These are phyloP conservation scores for Pangasius macronema DNA, from an alignment of 2,797 vertebrate species.

Conservation along the genomic window DNA sequence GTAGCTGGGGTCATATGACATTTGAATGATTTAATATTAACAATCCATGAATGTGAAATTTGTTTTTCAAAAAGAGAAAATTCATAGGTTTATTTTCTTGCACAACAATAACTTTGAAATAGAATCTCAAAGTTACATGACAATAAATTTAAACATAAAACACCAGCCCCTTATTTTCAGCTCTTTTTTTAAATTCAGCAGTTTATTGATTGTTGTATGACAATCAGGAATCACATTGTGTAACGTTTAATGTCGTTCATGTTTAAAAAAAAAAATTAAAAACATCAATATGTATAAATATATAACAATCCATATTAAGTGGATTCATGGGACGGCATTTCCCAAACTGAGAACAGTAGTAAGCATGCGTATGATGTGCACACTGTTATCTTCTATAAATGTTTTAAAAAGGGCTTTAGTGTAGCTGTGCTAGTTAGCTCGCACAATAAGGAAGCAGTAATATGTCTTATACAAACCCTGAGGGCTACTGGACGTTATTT, in stretches of 20 bases:
- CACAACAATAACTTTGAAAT: slow-evolving; percentile 64
- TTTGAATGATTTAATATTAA: slow-evolving; percentile 44
- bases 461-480: slow-evolving; percentile 61
- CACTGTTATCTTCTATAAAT: slow-evolving; percentile 51
- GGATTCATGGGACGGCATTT: slow-evolving; percentile 65
- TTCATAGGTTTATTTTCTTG: slow-evolving; percentile 59
- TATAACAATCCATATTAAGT: slow-evolving; percentile 72
- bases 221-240: background rate
- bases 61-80: slow-evolving; percentile 34
- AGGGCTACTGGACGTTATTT: slow-evolving; percentile 68
- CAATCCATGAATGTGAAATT: slow-evolving; percentile 74
- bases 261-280: slow-evolving; percentile 66
- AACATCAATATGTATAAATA: slow-evolving; percentile 70
- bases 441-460: slow-evolving; percentile 61
- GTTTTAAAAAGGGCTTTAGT: slow-evolving; percentile 10
- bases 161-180: slow-evolving; percentile 9
- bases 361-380: slow-evolving; percentile 73
- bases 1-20: background rate
- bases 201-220: slow-evolving; percentile 3
- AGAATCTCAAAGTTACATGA: slow-evolving; percentile 65
- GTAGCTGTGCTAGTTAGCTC: slow-evolving; percentile 26
- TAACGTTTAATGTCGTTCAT: slow-evolving; percentile 72
- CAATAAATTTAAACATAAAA: slow-evolving; percentile 60
- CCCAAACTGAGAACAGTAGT: slow-evolving; percentile 64
- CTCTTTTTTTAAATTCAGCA: slow-evolving; percentile 1